Base-by-base conservation (phyloP, 2,797 vertebrate species). In the Melanotaenia pygmaea region DNA sequence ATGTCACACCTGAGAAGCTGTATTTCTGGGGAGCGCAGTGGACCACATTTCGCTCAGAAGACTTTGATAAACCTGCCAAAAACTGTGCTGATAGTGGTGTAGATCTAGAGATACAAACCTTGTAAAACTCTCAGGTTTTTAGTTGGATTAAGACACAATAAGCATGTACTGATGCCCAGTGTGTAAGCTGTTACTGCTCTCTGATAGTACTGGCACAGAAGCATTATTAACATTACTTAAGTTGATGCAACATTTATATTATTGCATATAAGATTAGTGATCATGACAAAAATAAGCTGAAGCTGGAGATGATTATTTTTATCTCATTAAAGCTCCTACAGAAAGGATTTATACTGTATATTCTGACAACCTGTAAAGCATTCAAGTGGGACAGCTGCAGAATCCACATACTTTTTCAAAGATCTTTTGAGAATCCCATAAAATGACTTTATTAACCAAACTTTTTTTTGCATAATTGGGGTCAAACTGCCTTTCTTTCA, bases 1-100 rank as follows among this genome's bases (percentile, higher is more conserved):
- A 92, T 10, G 83, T 93, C 89, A 92, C 87, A 91, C 86, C 88
- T 74, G 82, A 84, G 73, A 86, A 80, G 86, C 74, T 77, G 77
- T 24, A 65, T 43, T 66, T 54, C 34, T 51, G 50, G 13, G 45
- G 53, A 9, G 22, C 8, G 3, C 70, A 83, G 14, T 62, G 71
- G 67, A 68, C 69, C 77, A 70, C 16, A 72, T 56, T 60, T 76
- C 32, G 77, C 28, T 68, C 37, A 56, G 37, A 51, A 70, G 59
- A 40, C n/a, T 43, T 16, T 34, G 57, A 79, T 37, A 14, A 72
- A 54, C 67, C 66, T 64, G 65, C 7, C 32, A 34, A 34, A n/a
- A 53, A 63, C 24, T 54, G 51, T 54, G 45, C 51, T 64, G 38
- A 14, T 28, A 30, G 18, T 53, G 13, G 30, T 58, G 28, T 8